phyloP scores from a whole-genome alignment of 37 sponge, comb jelly and placozoan genomes.

The Halichondria panicea region DNA sequence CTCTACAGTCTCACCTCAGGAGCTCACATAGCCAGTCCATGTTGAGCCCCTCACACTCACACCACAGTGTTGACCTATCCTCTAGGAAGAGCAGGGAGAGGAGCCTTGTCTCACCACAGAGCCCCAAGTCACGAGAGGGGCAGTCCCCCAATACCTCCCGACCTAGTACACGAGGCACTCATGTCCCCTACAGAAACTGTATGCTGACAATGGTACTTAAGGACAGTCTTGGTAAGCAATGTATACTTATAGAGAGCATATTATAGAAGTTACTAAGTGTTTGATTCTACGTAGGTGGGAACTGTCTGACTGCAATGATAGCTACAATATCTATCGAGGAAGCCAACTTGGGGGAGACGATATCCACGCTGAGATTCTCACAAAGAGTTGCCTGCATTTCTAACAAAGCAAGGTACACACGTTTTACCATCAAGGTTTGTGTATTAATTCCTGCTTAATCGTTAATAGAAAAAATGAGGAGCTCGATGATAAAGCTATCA shows the following conservation, averaged over 20 bases:
- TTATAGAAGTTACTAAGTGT: neutral
- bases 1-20: slow-evolving; percentile 56
- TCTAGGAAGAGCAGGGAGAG: neutral
- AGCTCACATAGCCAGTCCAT: neutral
- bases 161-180: neutral
- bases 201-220: slow-evolving; percentile 86
- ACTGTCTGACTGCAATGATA: slow-evolving; percentile 90
- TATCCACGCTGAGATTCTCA: slow-evolving; percentile 88
- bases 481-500: slow-evolving; percentile 85
- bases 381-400: slow-evolving; percentile 87
- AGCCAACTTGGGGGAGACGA: slow-evolving; percentile 70
- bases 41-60: neutral
- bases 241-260: neutral
- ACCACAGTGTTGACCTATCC: neutral
- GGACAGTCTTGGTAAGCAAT: slow-evolving; percentile 78
- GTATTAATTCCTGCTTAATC: neutral
- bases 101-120: neutral
- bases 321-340: slow-evolving; percentile 82
- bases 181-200: slow-evolving; percentile 87
- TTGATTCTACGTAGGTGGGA: slow-evolving; percentile 60
- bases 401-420: slow-evolving; percentile 68
- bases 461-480: slow-evolving; percentile 76
- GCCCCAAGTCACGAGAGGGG: neutral
- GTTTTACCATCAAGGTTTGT: neutral
- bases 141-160: neutral